Evolutionary conservation across 2,888 invertebrate species (phyloP), one percentile per base, ranked within the genome.

Genomic region (Ctena decussata): DNA sequence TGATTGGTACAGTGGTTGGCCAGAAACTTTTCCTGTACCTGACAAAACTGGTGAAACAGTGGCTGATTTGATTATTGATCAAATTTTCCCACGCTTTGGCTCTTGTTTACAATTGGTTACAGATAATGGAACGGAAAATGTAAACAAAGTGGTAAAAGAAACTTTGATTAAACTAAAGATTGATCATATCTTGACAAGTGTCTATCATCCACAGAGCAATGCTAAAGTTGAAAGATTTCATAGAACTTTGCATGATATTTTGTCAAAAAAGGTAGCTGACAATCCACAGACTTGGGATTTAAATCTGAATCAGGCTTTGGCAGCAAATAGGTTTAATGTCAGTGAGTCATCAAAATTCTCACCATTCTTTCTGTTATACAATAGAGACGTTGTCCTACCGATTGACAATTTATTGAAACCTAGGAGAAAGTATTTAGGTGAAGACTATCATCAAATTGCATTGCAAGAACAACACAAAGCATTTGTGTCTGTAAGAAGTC

Each of bases 351-450:
- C 84, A 39, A 70, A 49, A 70, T 74, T 70, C 21, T 82, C 81
- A 0, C 85, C 89, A 39, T 88, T 82, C 46, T 86, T 60, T 53
- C 21, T 87, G 5, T 24, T 89, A 8, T 89, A 89, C 39, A 84
- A 83, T 32, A 53, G 86, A 90, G 87, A 90, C 46, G 78, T 78
- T 8, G 78, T 89, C n/a, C 30, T 85, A 12, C 89, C 85, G 12
- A 30, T 86, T 30, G 87, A 90, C 41, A 89, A 86, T 41, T 21
- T 86, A 24, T 32, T 87, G 11, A 84, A 82, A 41, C 84, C 84
- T 27, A 72, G 86, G 53, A n/a, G 81, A 46, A 78, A 78, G 24
- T 89, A 86, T 41, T 12, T 60, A 8, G 85, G 87, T 53, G 86
- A 87, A 49, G 80, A 87, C 21, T 32, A 53, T 0, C 87, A 90